Base-by-base conservation (phyloP, 2,888 invertebrate species). In the Cryptus viduatorius region DNA sequence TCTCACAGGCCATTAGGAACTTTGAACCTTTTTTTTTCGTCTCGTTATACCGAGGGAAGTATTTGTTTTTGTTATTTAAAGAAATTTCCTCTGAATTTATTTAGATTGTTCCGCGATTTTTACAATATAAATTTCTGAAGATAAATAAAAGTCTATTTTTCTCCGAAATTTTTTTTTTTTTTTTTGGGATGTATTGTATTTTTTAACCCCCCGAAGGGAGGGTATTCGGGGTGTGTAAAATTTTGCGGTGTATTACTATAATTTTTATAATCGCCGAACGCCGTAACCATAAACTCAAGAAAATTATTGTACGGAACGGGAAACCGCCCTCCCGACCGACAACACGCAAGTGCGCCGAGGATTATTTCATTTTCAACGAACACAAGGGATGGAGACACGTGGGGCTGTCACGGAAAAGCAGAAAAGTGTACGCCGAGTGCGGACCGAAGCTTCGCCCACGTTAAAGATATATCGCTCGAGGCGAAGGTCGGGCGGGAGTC, bases 361-460 rank as follows among this genome's bases (percentile, higher is more conserved):
- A 65, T 65, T 50, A 42, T 65, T 76, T 65, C 50, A 42, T 69
- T 79, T 37, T 50, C 12, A 14, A n/a, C 61, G 69, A 48, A 69
- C 48, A 14, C 29, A 61, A 31, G 42, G 37, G 64, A 46, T 56
- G 29, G 53, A 64, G 42, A 71, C 84, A 84, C 84, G 81, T 84
- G 84, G 42, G 73, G 44, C 65, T 56, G 50, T 56, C 24, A 68
- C 71, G 42, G 31, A 72, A 67, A 53, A 56, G 59, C 50, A n/a
- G 16, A 7, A 1, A 12, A 8, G 16, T 10, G 61, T 71, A 10
- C 7, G 53, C 37, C 67, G 68, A 65, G 37, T 64, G 69, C 73
- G 37, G 64, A 46, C 46, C 37, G 37, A 59, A 50, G 61, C 53
- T 53, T 75, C 69, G 73, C 81, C 84, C 78, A 84, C 81, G 78